Conservation (phyloP, 2,888 invertebrate species). For the Sesia bembeciformis region DNA sequence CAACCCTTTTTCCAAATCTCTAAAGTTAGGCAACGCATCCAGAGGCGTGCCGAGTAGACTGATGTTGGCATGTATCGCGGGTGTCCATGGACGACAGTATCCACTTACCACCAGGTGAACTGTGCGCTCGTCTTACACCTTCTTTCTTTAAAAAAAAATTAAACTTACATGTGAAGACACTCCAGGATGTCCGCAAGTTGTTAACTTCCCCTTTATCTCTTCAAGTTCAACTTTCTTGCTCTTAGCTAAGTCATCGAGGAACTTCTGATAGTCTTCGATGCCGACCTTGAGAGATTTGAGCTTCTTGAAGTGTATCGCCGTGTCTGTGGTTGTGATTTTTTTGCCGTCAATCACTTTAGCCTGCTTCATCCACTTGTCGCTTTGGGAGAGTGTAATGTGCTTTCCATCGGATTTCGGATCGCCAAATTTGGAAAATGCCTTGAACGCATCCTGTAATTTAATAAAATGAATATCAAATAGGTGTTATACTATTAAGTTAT, state of each 20-base stretch:
- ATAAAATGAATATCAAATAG: neutral
- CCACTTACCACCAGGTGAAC: too few relatives aligned
- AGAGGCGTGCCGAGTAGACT: too few relatives aligned
- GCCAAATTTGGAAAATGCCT: slow-evolving; percentile 89
- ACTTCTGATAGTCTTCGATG: slow-evolving; percentile 86
- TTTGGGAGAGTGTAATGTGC: slow-evolving; percentile 88
- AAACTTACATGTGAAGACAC: slow-evolving; percentile 56
- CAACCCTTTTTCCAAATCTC: too few relatives aligned
- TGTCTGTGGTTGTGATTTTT: slow-evolving; percentile 91
- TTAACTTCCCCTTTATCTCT: slow-evolving; percentile 87
- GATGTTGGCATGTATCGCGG: too few relatives aligned
- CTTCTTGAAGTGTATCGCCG: slow-evolving; percentile 92
- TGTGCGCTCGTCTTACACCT: too few relatives aligned
- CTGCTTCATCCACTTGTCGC: slow-evolving; percentile 96
- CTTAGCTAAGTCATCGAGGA: slow-evolving; percentile 89
- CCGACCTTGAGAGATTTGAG: slow-evolving; percentile 86
- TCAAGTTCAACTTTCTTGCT: slow-evolving; percentile 86
- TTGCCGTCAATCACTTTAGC: slow-evolving; percentile 86
- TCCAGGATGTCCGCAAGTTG: slow-evolving; percentile 86
- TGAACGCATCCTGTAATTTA: slow-evolving; percentile 80
- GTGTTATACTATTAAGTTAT: neutral
- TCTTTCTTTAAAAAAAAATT: neutral
- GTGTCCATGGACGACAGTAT: too few relatives aligned
- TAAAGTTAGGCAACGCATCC: too few relatives aligned
- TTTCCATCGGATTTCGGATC: slow-evolving; percentile 90